These are phyloP conservation scores for Polymixis lichenea DNA, from an alignment of 2,888 invertebrate genomes.

Conservation along the genomic window DNA sequence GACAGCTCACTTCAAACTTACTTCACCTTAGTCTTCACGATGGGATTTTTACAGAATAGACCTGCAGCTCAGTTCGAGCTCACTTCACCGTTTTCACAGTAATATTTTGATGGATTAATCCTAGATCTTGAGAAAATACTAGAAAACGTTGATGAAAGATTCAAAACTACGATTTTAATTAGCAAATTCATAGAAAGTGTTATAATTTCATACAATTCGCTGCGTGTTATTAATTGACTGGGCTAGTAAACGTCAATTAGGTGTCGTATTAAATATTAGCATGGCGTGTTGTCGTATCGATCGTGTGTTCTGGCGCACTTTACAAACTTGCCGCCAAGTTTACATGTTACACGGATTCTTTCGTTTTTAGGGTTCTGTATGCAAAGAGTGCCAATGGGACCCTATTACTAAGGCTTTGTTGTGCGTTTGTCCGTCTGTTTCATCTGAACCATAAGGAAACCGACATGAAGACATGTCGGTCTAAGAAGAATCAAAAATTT, in stretches of 20 bases:
- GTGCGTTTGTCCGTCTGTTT: too few relatives aligned
- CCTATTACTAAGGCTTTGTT: not conserved
- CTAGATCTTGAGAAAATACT: not conserved
- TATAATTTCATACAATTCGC: constrained; percentile 30
- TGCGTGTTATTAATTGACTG: constrained; percentile 42
- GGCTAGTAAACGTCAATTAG: constrained; percentile 20
- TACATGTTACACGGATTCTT: constrained; percentile 44
- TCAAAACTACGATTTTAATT: not conserved
- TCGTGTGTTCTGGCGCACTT: constrained; percentile 30
- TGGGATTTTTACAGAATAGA: too few relatives aligned
- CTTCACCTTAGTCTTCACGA: too few relatives aligned
- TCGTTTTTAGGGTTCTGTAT: not conserved
- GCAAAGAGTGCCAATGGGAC: not conserved
- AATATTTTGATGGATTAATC: too few relatives aligned
- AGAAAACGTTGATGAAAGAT: not conserved
- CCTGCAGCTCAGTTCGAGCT: too few relatives aligned
- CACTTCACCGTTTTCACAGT: too few relatives aligned
- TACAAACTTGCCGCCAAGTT: constrained; percentile 5
- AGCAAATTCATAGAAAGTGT: constrained; percentile 39
- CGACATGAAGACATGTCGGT: too few relatives aligned
- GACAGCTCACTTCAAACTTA: too few relatives aligned
- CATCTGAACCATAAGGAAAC: too few relatives aligned
- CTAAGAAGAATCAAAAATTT: too few relatives aligned
- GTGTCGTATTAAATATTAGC: constrained; percentile 25
- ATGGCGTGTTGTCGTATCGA: constrained; percentile 26